Evolutionary conservation across 2,888 invertebrate species (phyloP), one percentile per base, ranked within the genome.

Genomic region (Agriopis leucophaearia): DNA sequence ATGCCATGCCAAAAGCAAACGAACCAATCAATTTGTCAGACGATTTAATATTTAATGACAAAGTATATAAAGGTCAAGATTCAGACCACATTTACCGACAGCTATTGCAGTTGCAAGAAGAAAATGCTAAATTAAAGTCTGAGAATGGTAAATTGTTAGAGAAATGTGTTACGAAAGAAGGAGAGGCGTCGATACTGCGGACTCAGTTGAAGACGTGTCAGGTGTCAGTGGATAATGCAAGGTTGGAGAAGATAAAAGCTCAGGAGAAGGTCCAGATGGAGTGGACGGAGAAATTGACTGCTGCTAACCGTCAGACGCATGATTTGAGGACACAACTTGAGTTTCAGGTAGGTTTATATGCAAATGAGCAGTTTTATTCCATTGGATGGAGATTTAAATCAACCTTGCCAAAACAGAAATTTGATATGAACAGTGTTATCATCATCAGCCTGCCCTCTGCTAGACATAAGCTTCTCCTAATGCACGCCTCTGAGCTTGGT

Each of bases 101-200:
- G 68, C 70, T 92, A 13, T 75, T 92, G 3, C 83, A 88, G 68
- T 66, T 92, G 15, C 88, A 91, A 78, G 90, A 92, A 61, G 91
- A 94, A 64, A 92, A 91, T 82, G 78, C 83, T 1, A 92, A 90
- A 73, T 75, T 94, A 8, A 92, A 90, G 70, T 88, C 88, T 0
- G 92, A 93, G 66, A 92, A 93, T 79, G 91, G 91, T 1, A 92
- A 90, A 71, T 78, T 94, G 47, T 74, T 90, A 50, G 92, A 94
- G 52, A 91, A 94, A 82, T 94, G 91, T 86, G 88, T 94, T 0
- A 94, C 94, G 0, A 95, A 95, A 75, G 94, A 95, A 77, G 95
- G 84, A 0, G 95, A 95, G 79, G 93, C 94, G 0, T 90, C 94
- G 7, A 94, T 95, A 75, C 80, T 95, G 64, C 84, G 95, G 13